These are phyloP conservation scores for Microplitis deprimator DNA, from an alignment of 2,888 invertebrate genomes.

Conservation along the genomic window DNA sequence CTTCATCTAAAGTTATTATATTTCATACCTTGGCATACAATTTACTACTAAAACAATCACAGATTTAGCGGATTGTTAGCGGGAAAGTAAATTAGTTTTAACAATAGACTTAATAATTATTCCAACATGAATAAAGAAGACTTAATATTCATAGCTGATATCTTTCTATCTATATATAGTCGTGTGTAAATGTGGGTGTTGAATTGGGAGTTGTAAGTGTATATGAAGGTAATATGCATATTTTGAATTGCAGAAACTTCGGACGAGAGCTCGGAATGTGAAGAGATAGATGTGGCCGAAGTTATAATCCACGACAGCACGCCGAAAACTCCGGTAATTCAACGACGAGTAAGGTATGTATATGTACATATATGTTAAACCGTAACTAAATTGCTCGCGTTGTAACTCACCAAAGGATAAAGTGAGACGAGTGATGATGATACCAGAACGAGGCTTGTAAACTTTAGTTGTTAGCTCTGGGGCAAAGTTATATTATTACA, in stretches of 20 bases:
- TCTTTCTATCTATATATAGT: not conserved
- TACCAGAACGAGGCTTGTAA: not conserved
- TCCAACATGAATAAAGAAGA: not conserved
- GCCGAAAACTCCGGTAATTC: constrained; percentile 80
- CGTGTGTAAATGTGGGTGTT: not conserved
- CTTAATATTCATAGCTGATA: constrained; percentile 19
- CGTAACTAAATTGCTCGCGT: constrained; percentile 46
- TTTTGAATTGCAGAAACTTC: constrained; percentile 51
- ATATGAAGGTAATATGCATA: constrained; percentile 17
- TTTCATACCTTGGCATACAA: too few relatives aligned
- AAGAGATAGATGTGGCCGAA: constrained; percentile 84
- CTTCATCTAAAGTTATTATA: too few relatives aligned
- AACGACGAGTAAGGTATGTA: constrained; percentile 69
- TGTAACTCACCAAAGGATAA: constrained; percentile 12
- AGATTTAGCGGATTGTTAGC: constrained; percentile 11
- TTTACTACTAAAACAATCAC: not conserved
- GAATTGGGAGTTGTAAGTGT: not conserved
- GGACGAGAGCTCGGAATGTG: constrained; percentile 72
- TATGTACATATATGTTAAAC: constrained; percentile 37
- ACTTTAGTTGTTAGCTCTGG: constrained; percentile 52
- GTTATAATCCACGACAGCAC: constrained; percentile 86
- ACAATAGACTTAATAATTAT: constrained; percentile 14
- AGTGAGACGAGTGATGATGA: not conserved
- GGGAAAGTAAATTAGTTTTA: constrained; percentile 13
- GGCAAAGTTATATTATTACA: not conserved